Evolutionary conservation across 2,797 vertebrate species (phyloP), one percentile per base, ranked within the genome.

Genomic region (Epinephelus awoara): DNA sequence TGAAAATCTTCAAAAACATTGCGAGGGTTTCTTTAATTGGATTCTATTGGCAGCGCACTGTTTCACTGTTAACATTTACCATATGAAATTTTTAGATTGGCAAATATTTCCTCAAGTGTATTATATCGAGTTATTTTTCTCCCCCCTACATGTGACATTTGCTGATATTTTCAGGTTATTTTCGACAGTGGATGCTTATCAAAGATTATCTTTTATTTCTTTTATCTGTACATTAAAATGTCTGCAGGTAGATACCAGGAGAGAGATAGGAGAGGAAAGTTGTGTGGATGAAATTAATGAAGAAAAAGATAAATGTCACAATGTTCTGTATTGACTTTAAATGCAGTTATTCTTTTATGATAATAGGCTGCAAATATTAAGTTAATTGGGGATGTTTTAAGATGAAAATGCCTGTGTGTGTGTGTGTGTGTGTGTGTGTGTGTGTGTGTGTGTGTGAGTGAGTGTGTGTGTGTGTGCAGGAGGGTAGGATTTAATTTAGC

Each of bases 61-160:
- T 88, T 88, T 82, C 79, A 66, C 62, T 14, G 79, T 76, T 85
- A 89, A 91, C 85, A 92, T 89, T 91, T 90, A 85, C 80, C 75
- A 10, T 82, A 75, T 81, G 79, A 84, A 80, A 85, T 88, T 83
- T 82, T 89, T 85, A 87, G 76, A 85, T 66, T 65, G 64, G 85
- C 85, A 86, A 91, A 90, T 85, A 89, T 88, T 89, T 88, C 72
- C 62, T 85, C 75, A 76, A 70, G 77, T 80, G 79, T 75, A 61
- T 74, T 77, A 76, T 79, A 67, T 29, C 1, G 15, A 19, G 23
- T 77, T 62, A 18, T 27, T 56, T 57, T 65, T 75, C 65, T 38
- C n/a, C 58, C 21, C 15, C 29, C 46, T 19, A 61, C 64, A 57
- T 64, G 70, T 93, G 89, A 88, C 88, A 91, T 90, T 90, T 89